Percentiles rank a stretch among this genome's conserved stretches.
Evolutionary conservation across 1,140 invertebrate genomes (phyloP).

Genomic region (Manduca sexta): DNA sequence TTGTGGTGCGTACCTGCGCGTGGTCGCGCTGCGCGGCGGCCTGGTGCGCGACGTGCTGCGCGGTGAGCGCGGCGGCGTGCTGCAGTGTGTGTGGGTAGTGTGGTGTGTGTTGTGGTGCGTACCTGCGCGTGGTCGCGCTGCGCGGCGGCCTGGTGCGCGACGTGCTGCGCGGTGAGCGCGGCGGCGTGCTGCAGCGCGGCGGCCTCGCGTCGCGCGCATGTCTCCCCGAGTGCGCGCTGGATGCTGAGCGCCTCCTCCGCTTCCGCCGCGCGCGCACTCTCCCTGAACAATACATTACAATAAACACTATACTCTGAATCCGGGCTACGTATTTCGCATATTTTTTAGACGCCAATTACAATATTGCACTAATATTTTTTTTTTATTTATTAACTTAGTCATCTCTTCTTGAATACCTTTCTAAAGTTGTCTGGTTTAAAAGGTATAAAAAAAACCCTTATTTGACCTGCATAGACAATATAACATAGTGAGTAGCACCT

Average conservation of each 20-base stretch:
- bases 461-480: too few relatives aligned
- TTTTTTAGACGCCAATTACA: too few relatives aligned
- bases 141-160: slow-evolving; percentile 24
- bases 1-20: too few relatives aligned
- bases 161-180: slow-evolving; percentile 43
- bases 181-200: slow-evolving; percentile 56
- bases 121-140: slow-evolving; percentile 25
- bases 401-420: too few relatives aligned
- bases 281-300: slow-evolving; percentile 21
- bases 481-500: slow-evolving; percentile 33
- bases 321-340: too few relatives aligned
- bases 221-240: slow-evolving; percentile 45
- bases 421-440: too few relatives aligned
- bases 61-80: too few relatives aligned
- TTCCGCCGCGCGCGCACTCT: slow-evolving; percentile 32
- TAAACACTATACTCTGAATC: background rate
- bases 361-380: too few relatives aligned
- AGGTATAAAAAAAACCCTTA: too few relatives aligned
- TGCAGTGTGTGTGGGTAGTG: background rate
- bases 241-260: slow-evolving; percentile 33
- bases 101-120: background rate
- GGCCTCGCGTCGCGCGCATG: slow-evolving; percentile 47
- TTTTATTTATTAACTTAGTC: too few relatives aligned
- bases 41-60: too few relatives aligned
- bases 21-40: too few relatives aligned